These are phyloP conservation scores for Drosophila austrosaltans DNA, from an alignment of 2,888 invertebrate genomes.

Conservation along the genomic window DNA sequence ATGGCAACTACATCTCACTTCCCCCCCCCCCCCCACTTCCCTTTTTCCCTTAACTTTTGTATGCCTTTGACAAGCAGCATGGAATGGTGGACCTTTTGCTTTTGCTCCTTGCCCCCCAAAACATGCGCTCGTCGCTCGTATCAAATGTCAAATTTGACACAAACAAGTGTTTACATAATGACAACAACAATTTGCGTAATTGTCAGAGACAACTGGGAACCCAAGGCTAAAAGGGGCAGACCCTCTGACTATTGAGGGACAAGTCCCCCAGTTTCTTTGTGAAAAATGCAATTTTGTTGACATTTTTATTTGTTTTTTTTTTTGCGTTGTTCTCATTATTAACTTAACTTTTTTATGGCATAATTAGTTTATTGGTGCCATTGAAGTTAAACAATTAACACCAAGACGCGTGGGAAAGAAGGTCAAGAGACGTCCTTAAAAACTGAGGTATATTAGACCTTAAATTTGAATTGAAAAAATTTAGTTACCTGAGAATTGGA, in stretches of 20 bases:
- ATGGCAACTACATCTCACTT: constrained; percentile 11
- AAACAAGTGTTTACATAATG: constrained; percentile 79
- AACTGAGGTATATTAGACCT: too few species aligned
- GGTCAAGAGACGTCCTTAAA: background rate
- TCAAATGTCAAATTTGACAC: constrained; percentile 77
- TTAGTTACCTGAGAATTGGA: too few species aligned
- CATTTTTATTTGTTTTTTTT: background rate
- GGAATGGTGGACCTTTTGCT: background rate
- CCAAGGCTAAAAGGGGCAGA: background rate
- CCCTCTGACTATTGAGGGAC: background rate
- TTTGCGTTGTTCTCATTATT: background rate
- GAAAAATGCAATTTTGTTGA: background rate
- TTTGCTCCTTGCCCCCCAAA: constrained; percentile 2
- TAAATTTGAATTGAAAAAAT: too few species aligned
- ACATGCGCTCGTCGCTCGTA: constrained; percentile 57
- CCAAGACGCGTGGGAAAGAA: background rate
- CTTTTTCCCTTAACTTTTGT: constrained; percentile 10
- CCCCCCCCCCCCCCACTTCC: constrained; percentile 5
- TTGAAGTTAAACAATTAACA: background rate
- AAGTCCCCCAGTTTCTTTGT: background rate
- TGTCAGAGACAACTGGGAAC: constrained; percentile 47
- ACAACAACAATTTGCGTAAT: constrained; percentile 79
- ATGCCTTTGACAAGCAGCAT: constrained; percentile 5
- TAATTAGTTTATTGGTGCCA: constrained; percentile 45
- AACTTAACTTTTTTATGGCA: constrained; percentile 43